phyloP scores from a whole-genome alignment of 2,113 vertebrate genomes.

The Psittacula cyanocephala region DNA sequence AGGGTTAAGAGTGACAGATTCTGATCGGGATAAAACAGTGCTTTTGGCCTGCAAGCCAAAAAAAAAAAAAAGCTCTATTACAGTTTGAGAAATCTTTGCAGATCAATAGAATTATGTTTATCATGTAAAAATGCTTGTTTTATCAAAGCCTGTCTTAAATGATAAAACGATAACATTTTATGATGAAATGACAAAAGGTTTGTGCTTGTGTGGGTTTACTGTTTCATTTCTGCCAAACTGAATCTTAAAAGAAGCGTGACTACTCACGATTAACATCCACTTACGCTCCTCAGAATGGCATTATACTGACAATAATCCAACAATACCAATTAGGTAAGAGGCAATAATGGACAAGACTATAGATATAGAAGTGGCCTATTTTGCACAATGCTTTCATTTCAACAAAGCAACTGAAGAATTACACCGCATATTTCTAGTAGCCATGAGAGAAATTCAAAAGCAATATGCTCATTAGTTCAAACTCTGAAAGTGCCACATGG shows the following conservation, averaged over 20 bases:
- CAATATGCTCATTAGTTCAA: background rate
- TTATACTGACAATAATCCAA: background rate
- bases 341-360: background rate
- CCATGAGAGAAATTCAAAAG: background rate
- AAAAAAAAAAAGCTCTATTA: no score
- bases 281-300: background rate
- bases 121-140: fast-evolving
- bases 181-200: background rate
- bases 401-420: background rate
- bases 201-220: background rate
- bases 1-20: background rate
- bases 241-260: background rate
- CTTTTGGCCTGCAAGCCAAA: background rate
- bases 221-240: background rate
- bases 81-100: background rate
- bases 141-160: background rate
- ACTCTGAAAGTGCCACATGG: background rate
- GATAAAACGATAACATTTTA: background rate
- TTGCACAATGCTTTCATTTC: background rate
- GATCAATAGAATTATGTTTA: background rate
- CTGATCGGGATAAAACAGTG: background rate
- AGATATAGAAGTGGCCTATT: background rate
- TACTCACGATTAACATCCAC: background rate
- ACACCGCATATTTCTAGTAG: background rate
- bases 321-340: background rate